Base-by-base conservation (phyloP, 2,888 invertebrate genomes). In the Carpatolechia fugitivella region DNA sequence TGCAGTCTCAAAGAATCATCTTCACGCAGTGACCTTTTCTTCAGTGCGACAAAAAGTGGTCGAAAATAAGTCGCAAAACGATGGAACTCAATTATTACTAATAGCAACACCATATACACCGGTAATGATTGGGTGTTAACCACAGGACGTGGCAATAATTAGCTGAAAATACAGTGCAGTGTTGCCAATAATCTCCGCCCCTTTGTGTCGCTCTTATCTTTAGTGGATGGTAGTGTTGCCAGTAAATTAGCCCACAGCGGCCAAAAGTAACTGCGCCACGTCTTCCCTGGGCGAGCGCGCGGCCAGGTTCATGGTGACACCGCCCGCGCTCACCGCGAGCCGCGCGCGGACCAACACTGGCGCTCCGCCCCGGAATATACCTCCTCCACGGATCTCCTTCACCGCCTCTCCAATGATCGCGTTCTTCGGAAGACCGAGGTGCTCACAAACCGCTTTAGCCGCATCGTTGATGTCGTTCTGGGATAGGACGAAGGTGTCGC, bases 271-370 rank as follows among this genome's bases (percentile, higher is more conserved):
- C 74, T 98, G 97, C 0, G 97, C 96, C 0, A 98, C 94, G 63
- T 95, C 94, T 51, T 95, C 93, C 80, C 97, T 94, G 11, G 95
- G 95, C 18, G 97, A 96, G 44, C 98, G 91, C 0, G 98, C 96
- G 0, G 97, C 95, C 53, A 99, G 88, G 78, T 98, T 96, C 96
- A 99, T 97, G 2, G 98, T 98, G 0, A 99, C 96, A n/a, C 95
- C 95, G 20, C 91, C 92, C 35, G 93, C 92, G 29, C 91, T 76
- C 0, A 94, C 92, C n/a, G 97, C 90, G 58, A 97, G 79, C 78
- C 97, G 96, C 1, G 98, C 95, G 58, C 96, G 91, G 0, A 98
- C 96, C 54, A 99, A 86, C 30, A 98, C 94, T 56, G 98, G 97
- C 53, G 95, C 94, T 0, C 98, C 98, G 0, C 98, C 98, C 56